Evolutionary conservation across 2,797 vertebrate genomes (phyloP).

Genomic region (Periparus ater): DNA sequence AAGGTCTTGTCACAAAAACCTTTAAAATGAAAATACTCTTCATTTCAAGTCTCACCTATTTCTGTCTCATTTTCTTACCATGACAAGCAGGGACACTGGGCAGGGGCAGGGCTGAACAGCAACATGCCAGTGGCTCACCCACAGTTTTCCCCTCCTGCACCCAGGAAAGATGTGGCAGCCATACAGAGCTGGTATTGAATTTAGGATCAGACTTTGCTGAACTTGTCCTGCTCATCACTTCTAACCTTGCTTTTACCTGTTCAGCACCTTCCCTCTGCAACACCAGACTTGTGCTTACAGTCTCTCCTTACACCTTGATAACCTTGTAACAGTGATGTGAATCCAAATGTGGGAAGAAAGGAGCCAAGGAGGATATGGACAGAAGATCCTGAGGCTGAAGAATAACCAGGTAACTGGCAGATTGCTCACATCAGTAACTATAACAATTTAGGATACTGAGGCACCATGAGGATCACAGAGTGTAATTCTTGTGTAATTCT

Average conservation of each 20-base stretch:
- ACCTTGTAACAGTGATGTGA: neutral
- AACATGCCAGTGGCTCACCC: neutral
- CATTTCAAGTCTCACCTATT: neutral
- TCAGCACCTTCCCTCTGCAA: conserved; percentile 1
- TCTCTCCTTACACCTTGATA: neutral
- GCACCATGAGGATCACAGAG: neutral
- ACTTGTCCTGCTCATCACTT: neutral
- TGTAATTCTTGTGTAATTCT: neutral
- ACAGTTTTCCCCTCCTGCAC: neutral
- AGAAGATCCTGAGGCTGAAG: neutral
- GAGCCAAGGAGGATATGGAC: neutral
- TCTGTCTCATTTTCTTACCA: neutral
- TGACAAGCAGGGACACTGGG: neutral
- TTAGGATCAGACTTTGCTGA: neutral
- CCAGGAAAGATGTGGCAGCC: neutral
- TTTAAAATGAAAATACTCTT: neutral
- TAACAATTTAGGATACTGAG: neutral
- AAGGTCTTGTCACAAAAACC: neutral
- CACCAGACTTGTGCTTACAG: neutral
- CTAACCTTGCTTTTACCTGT: neutral
- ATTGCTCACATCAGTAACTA: neutral
- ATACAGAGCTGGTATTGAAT: neutral
- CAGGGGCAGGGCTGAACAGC: neutral
- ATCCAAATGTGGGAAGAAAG: neutral
- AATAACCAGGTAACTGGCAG: neutral